Evolutionary conservation across 92 coral and sea anemone genomes (phyloP).

Genomic region (Bergia puertoricense): DNA sequence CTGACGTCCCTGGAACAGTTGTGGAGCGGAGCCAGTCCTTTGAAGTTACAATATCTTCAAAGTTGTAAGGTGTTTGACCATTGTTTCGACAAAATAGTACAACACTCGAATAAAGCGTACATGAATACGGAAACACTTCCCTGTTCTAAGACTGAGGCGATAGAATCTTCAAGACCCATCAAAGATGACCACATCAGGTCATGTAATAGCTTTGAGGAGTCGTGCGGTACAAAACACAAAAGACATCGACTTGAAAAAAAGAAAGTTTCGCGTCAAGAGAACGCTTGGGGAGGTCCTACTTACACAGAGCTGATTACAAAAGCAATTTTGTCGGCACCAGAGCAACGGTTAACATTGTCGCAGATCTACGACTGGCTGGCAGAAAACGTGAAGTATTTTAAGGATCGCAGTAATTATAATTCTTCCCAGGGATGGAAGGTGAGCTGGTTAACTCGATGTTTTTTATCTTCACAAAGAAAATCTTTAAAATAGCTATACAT

Average conservation of each 20-base stretch:
- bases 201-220: conserved; percentile 2
- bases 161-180: background rate
- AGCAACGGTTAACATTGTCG: conserved; percentile 38
- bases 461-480: background rate
- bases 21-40: background rate
- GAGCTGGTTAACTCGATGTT: background rate
- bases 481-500: background rate
- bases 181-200: conserved; percentile 7
- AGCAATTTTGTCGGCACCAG: conserved; percentile 37
- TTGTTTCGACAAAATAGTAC: conserved; percentile 32
- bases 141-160: background rate
- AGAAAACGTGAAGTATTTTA: conserved; percentile 43
- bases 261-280: conserved; percentile 33
- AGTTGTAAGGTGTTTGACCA: conserved; percentile 36
- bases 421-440: conserved; percentile 46
- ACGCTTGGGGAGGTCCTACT: conserved; percentile 47
- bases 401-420: conserved; percentile 36
- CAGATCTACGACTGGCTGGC: conserved; percentile 47
- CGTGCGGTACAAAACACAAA: conserved; percentile 19
- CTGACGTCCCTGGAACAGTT: conserved; percentile 14
- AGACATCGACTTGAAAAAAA: conserved; percentile 25
- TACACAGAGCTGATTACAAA: conserved; percentile 40
- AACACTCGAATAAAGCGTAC: conserved; percentile 6
- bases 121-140: background rate
- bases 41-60: conserved; percentile 12